These are phyloP conservation scores for Danionella cerebrum DNA, from an alignment of 2,113 vertebrate genomes.

Conservation along the genomic window DNA sequence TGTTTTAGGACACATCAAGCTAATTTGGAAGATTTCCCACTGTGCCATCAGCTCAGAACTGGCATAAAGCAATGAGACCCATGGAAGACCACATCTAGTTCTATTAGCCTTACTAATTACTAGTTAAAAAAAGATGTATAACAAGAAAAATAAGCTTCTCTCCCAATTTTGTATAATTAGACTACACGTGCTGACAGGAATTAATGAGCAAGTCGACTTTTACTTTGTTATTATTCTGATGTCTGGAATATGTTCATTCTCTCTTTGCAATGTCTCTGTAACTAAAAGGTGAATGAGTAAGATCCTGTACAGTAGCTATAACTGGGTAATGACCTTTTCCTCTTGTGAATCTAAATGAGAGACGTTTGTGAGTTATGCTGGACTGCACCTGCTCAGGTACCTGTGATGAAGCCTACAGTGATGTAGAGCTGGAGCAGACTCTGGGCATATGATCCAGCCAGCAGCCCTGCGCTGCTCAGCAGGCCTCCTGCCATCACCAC, in stretches of 20 bases:
- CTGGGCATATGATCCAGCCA: conserved; percentile 40
- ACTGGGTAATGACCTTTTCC: conserved; percentile 7
- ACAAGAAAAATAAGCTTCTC: no score
- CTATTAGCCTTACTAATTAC: no score
- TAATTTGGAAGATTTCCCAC: no score
- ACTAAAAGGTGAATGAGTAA: neutral
- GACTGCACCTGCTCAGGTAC: conserved; percentile 28
- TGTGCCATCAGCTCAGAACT: no score
- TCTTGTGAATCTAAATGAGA: neutral
- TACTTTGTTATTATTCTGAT: neutral
- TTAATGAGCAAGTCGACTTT: neutral
- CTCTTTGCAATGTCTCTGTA: neutral
- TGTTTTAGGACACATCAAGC: no score
- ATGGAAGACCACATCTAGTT: no score
- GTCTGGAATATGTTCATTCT: neutral
- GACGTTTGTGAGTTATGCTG: neutral
- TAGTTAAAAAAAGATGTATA: no score
- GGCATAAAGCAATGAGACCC: no score
- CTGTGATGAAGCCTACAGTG: conserved; percentile 51
- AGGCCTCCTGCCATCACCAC: conserved; percentile 53
- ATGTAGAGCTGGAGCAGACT: conserved; percentile 53
- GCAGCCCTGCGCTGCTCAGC: conserved; percentile 45
- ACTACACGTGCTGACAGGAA: neutral
- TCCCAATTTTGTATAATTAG: no score
- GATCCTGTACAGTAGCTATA: neutral